A percentile compares a stretch with the other conserved stretches of the same genome.
Conservation (phyloP, 2,888 invertebrate genomes). For the Troides helena region DNA sequence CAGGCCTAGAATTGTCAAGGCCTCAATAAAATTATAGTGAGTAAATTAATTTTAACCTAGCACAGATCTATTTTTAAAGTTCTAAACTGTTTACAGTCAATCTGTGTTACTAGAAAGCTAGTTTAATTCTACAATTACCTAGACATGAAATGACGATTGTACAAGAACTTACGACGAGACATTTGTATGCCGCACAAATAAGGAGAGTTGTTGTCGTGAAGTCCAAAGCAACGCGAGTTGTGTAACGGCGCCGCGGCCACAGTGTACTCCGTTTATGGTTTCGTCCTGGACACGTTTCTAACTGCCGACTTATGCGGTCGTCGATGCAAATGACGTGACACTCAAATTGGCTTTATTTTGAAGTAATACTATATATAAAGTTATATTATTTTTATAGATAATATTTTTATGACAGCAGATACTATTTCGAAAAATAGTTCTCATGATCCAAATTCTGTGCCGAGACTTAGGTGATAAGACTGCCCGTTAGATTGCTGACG, state of each 20-base stretch:
- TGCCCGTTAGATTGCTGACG: no score
- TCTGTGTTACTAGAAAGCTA: background rate
- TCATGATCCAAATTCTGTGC: no score
- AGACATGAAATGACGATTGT: background rate
- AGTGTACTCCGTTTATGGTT: conserved; percentile 5
- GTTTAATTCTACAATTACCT: background rate
- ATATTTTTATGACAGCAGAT: no score
- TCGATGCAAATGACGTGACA: conserved; percentile 4
- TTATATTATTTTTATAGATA: no score
- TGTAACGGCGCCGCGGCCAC: background rate
- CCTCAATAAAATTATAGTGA: no score
- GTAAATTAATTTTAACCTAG: no score
- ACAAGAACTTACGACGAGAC: background rate
- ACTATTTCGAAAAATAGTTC: no score
- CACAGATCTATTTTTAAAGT: no score
- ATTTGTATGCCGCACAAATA: conserved; percentile 6
- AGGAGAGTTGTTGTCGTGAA: background rate
- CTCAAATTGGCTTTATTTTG: background rate
- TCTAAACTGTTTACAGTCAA: background rate
- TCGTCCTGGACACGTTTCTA: conserved; percentile 14
- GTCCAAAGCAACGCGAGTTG: background rate
- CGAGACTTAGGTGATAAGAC: no score
- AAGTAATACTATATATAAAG: no score
- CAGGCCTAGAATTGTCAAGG: no score
- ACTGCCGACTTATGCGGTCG: conserved; percentile 5